Conservation (phyloP, 2,113 vertebrate genomes). For the Solea senegalensis region DNA sequence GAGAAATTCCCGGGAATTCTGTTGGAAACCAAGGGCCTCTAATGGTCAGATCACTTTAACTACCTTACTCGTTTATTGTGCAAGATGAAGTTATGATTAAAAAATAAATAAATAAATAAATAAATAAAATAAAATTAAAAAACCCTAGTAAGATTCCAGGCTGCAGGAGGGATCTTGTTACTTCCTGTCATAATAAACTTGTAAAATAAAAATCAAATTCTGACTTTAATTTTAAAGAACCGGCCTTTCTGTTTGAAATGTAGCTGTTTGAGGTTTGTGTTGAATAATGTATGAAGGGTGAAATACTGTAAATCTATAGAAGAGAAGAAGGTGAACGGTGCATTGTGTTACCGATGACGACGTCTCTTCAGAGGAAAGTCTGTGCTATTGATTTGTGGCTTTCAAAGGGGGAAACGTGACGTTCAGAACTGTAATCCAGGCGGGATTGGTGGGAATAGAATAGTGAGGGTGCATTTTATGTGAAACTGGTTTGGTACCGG, state of each 20-base stretch:
- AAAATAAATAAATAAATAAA: constrained; percentile 29
- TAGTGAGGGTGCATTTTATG: too few relatives aligned
- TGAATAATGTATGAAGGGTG: constrained; percentile 58
- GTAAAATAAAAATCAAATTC: constrained; percentile 31
- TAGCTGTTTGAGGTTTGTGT: constrained; percentile 29
- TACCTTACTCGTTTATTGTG: constrained; percentile 40
- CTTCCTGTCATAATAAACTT: constrained; percentile 39
- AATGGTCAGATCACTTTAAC: constrained; percentile 61
- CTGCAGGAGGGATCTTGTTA: constrained; percentile 36
- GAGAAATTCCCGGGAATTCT: constrained; percentile 73
- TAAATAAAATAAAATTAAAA: constrained; percentile 35
- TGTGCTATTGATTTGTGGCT: constrained; percentile 61
- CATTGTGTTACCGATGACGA: constrained; percentile 45
- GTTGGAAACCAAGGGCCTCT: constrained; percentile 50
- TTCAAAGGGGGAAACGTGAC: constrained; percentile 60
- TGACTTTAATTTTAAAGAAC: constrained; percentile 39
- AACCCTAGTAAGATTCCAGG: constrained; percentile 14
- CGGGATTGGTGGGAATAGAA: not conserved
- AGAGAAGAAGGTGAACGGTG: constrained; percentile 63
- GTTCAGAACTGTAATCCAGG: constrained; percentile 43
- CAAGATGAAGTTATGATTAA: constrained; percentile 36
- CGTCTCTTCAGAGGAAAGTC: constrained; percentile 32
- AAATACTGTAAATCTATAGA: constrained; percentile 54
- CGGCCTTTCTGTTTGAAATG: constrained; percentile 45
- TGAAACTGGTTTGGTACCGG: too few relatives aligned